Evolutionary conservation across 2,113 vertebrate species (phyloP).

Genomic region (Tupaia tana): DNA sequence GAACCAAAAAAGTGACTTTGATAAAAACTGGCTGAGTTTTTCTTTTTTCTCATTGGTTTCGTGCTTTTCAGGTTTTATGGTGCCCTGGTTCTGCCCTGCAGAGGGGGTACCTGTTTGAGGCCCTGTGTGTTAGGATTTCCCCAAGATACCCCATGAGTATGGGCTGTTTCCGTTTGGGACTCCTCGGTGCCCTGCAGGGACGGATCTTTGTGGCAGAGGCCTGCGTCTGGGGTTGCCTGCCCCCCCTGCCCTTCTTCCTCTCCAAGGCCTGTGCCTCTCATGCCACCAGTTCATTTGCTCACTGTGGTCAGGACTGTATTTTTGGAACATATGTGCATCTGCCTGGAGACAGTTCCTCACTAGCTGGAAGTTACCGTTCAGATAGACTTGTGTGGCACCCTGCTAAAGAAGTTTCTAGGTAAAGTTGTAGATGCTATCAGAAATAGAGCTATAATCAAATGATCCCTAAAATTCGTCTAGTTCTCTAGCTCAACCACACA

Average conservation of each 20-base stretch:
- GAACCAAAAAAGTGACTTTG: neutral
- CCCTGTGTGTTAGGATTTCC: too few relatives aligned
- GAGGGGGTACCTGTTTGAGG: neutral
- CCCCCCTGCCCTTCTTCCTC: neutral
- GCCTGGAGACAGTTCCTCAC: neutral
- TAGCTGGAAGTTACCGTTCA: neutral
- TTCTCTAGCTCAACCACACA: neutral
- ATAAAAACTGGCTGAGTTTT: neutral
- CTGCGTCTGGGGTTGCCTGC: neutral
- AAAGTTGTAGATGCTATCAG: neutral
- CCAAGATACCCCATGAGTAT: too few relatives aligned
- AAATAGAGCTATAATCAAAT: neutral
- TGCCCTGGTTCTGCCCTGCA: neutral
- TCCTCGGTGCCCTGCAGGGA: neutral
- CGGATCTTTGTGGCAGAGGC: neutral
- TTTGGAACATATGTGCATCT: neutral
- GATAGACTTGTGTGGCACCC: neutral
- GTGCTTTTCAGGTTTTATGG: neutral
- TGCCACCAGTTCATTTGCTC: neutral
- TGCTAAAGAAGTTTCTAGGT: neutral
- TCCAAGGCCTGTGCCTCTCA: rapidly evolving
- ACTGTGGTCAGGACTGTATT: neutral
- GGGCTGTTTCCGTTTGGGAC: neutral
- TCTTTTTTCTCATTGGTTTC: neutral
- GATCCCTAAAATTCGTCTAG: neutral